Conservation (phyloP, 2,113 vertebrate genomes). For the Psophia crepitans region DNA sequence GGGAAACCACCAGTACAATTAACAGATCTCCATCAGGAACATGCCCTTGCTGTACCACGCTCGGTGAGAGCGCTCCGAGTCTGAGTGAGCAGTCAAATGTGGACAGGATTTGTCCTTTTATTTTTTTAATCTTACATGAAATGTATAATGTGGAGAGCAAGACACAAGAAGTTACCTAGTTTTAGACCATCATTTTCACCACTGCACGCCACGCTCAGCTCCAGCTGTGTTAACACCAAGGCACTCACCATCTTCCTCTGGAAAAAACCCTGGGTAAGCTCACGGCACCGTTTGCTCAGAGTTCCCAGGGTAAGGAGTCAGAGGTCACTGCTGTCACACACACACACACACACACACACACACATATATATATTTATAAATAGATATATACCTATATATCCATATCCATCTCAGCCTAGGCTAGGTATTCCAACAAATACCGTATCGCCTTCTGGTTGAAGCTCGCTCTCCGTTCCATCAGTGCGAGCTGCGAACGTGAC, state of each 20-base stretch:
- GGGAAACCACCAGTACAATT: not conserved
- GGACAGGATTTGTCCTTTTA: not conserved
- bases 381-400: too few relatives aligned
- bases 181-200: not conserved
- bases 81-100: not conserved
- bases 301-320: not conserved
- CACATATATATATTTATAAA: too few relatives aligned
- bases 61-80: not conserved
- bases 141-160: not conserved
- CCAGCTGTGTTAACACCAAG: not conserved
- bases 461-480: not conserved
- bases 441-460: not conserved
- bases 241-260: not conserved
- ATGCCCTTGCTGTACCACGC: too few relatives aligned
- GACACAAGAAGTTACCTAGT: not conserved
- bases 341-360: too few relatives aligned
- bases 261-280: not conserved
- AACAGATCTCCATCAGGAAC: not conserved
- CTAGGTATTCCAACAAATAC: not conserved
- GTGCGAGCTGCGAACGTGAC: not conserved
- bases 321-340: not conserved
- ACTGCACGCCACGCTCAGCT: not conserved
- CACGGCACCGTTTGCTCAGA: not conserved
- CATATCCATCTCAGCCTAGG: too few relatives aligned
- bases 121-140: not conserved